Conservation (phyloP, 2,888 invertebrate genomes). For the Lacanobia wlatinum region DNA sequence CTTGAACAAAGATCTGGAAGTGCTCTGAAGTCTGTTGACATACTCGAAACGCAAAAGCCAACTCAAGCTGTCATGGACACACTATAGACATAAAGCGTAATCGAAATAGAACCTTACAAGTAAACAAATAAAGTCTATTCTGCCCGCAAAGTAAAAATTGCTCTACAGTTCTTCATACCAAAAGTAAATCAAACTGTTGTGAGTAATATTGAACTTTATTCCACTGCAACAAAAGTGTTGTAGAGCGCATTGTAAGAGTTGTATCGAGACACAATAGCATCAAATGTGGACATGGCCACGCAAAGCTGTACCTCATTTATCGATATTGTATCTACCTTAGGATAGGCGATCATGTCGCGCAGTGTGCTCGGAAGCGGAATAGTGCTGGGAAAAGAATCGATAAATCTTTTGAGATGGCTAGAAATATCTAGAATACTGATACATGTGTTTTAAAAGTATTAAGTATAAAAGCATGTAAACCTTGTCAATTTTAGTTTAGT, state of each 20-base stretch:
- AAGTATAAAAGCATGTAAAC: too few relatives aligned
- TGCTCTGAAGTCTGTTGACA: slow-evolving; percentile 64
- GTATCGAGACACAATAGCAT: slow-evolving; percentile 64
- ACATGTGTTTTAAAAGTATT: too few relatives aligned
- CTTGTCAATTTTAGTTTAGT: too few relatives aligned
- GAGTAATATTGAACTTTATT: slow-evolving; percentile 52
- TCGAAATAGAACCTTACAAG: slow-evolving; percentile 41
- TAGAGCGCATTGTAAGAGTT: slow-evolving; percentile 23
- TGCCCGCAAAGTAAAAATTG: slow-evolving; percentile 35
- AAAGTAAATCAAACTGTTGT: slow-evolving; percentile 4
- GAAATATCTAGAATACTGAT: too few relatives aligned
- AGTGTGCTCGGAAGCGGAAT: slow-evolving; percentile 36
- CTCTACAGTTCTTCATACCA: slow-evolving; percentile 17
- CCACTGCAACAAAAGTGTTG: not conserved
- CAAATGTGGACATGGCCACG: slow-evolving; percentile 74
- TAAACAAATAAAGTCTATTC: slow-evolving; percentile 15
- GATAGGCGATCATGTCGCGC: slow-evolving; percentile 64
- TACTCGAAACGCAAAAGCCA: slow-evolving; percentile 55
- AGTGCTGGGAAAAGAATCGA: slow-evolving; percentile 43
- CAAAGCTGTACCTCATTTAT: slow-evolving; percentile 80
- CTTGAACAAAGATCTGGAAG: slow-evolving; percentile 60
- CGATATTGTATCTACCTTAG: slow-evolving; percentile 74
- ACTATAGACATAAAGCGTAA: not conserved
- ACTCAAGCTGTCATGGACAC: slow-evolving; percentile 33
- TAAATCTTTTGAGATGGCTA: not conserved